phyloP scores from a whole-genome alignment of 2,797 vertebrate genomes.

The Garrulus glandarius region DNA sequence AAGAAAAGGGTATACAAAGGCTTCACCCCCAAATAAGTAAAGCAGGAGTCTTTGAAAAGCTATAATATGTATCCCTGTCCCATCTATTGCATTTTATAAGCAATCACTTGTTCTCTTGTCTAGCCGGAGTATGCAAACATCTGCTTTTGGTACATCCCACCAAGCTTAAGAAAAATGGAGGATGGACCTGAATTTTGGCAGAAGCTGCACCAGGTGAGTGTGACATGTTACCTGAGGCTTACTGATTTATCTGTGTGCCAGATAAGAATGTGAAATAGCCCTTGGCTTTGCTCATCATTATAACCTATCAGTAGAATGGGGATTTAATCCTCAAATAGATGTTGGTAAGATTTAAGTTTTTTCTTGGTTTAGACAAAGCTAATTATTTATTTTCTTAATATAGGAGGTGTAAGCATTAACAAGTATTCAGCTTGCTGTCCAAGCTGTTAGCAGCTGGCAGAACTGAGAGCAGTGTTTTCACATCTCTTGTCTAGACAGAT shows the following conservation, averaged over 20 bases:
- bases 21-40: fast-evolving
- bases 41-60: neutral
- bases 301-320: neutral
- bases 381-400: neutral
- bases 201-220: slow-evolving; percentile 79
- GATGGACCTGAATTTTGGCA: slow-evolving; percentile 80
- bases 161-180: slow-evolving; percentile 76
- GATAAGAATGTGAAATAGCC: neutral
- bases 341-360: neutral
- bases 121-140: slow-evolving; percentile 86
- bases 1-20: neutral
- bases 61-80: neutral
- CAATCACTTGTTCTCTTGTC: slow-evolving; percentile 15
- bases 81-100: neutral
- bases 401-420: neutral
- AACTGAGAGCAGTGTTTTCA: neutral
- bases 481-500: neutral
- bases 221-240: neutral
- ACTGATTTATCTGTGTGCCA: neutral
- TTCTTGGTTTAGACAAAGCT: neutral
- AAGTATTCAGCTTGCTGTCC: neutral
- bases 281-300: neutral
- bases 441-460: neutral
- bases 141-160: slow-evolving; percentile 89
- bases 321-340: neutral